These are phyloP conservation scores for Dromius quadrimaculatus DNA, from an alignment of 2,888 invertebrate genomes.

Conservation along the genomic window DNA sequence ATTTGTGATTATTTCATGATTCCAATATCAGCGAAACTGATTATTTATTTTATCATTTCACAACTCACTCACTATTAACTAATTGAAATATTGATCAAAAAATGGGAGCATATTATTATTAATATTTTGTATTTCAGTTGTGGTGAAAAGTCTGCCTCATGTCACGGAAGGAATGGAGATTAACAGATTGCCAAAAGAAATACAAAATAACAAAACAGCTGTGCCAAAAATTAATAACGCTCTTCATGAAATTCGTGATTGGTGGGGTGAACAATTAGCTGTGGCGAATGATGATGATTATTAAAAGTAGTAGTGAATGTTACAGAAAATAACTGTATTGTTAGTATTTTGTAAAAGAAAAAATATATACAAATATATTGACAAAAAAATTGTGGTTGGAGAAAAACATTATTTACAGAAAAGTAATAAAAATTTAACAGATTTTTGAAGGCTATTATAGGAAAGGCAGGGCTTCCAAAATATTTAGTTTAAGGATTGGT, in stretches of 20 bases:
- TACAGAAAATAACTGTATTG: constrained; percentile 9
- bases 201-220: constrained; percentile 66
- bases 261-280: constrained; percentile 86
- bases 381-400: too few relatives aligned
- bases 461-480: too few relatives aligned
- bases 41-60: too few relatives aligned
- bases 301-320: constrained; percentile 15
- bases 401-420: too few relatives aligned
- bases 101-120: too few relatives aligned
- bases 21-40: too few relatives aligned
- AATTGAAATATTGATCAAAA: too few relatives aligned
- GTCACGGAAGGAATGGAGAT: constrained; percentile 68
- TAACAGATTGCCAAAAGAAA: constrained; percentile 66
- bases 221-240: constrained; percentile 70
- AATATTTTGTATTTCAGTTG: constrained; percentile 61
- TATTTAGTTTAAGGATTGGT: too few relatives aligned
- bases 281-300: constrained; percentile 73
- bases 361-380: constrained; percentile 4
- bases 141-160: constrained; percentile 69
- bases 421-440: too few relatives aligned
- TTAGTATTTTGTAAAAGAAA: constrained; percentile 27
- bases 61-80: too few relatives aligned
- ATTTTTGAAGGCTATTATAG: too few relatives aligned
- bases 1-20: too few relatives aligned
- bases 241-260: constrained; percentile 82